These are phyloP conservation scores for Lepidochrysops patricia DNA, from an alignment of 2,888 invertebrate genomes.

Conservation along the genomic window DNA sequence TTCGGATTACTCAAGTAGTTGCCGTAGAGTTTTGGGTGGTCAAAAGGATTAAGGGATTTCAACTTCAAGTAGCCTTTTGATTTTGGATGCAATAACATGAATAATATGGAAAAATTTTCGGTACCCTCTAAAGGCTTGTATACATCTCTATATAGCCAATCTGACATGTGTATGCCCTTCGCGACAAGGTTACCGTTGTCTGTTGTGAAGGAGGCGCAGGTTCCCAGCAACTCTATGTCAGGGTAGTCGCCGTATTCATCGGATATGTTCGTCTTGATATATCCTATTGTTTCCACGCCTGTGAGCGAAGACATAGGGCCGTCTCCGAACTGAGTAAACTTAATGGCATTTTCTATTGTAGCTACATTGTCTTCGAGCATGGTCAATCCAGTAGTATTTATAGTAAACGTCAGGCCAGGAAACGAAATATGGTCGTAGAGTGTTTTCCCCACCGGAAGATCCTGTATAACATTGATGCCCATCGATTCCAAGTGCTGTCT, in stretches of 20 bases:
- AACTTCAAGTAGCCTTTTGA: conserved; percentile 79
- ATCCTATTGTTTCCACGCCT: conserved; percentile 75
- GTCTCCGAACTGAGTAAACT: conserved; percentile 54
- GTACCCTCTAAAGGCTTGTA: conserved; percentile 53
- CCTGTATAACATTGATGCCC: conserved; percentile 74
- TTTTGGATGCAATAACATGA: conserved; percentile 76
- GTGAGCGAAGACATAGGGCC: conserved; percentile 72
- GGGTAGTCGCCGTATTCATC: conserved; percentile 71
- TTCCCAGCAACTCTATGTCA: conserved; percentile 78
- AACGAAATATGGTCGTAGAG: conserved; percentile 80
- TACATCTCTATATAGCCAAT: conserved; percentile 55
- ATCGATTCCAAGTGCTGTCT: conserved; percentile 71
- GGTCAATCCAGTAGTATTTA: conserved; percentile 57
- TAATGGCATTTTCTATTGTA: conserved; percentile 42
- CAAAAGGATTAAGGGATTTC: conserved; percentile 76
- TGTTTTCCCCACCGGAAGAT: conserved; percentile 79
- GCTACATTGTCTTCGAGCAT: conserved; percentile 40
- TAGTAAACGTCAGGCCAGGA: conserved; percentile 68
- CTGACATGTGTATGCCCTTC: conserved; percentile 49
- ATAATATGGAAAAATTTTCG: conserved; percentile 64
- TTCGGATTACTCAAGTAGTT: conserved; percentile 79
- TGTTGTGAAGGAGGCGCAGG: conserved; percentile 71
- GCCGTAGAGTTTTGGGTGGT: conserved; percentile 79
- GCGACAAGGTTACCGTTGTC: conserved; percentile 66
- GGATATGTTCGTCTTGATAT: conserved; percentile 74